These are phyloP conservation scores for Theristicus caerulescens DNA, from an alignment of 2,113 vertebrate species.

Conservation along the genomic window DNA sequence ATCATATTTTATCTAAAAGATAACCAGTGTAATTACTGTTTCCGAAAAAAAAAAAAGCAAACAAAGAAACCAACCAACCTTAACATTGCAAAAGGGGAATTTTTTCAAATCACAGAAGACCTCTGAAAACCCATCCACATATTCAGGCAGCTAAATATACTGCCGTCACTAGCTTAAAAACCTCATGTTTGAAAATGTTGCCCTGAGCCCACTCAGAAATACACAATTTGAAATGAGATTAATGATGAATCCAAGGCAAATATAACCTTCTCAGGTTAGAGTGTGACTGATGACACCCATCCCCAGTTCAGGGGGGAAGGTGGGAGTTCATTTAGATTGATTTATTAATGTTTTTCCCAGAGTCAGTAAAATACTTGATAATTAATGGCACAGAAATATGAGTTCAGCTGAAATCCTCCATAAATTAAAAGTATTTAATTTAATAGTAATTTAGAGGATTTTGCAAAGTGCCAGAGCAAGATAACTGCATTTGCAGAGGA, in stretches of 20 bases:
- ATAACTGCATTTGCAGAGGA: conserved; percentile 22
- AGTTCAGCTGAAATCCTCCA: conserved; percentile 25
- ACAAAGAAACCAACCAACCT: background rate
- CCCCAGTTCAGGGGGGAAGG: background rate
- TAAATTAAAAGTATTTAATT: conserved; percentile 60
- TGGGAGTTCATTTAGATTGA: conserved; percentile 28
- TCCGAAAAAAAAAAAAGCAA: background rate
- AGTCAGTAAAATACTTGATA: conserved; percentile 23
- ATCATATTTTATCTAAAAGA: background rate
- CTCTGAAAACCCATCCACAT: background rate
- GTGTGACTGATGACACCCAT: conserved; percentile 3
- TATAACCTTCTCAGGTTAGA: background rate
- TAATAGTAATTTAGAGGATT: conserved; percentile 53
- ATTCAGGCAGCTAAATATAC: background rate
- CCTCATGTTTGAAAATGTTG: background rate
- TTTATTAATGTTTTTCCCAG: conserved; percentile 32
- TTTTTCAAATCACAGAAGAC: background rate
- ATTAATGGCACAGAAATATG: conserved; percentile 28
- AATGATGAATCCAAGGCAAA: background rate
- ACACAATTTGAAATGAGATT: background rate
- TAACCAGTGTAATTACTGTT: background rate
- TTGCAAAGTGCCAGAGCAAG: conserved; percentile 26
- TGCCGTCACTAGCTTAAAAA: background rate
- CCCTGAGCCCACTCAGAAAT: background rate
- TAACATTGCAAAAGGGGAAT: background rate